A percentile compares a stretch with the other conserved stretches of the same genome.
These are phyloP conservation scores for Chrysolina haemoptera DNA, from an alignment of 2,888 invertebrate genomes.

Conservation along the genomic window DNA sequence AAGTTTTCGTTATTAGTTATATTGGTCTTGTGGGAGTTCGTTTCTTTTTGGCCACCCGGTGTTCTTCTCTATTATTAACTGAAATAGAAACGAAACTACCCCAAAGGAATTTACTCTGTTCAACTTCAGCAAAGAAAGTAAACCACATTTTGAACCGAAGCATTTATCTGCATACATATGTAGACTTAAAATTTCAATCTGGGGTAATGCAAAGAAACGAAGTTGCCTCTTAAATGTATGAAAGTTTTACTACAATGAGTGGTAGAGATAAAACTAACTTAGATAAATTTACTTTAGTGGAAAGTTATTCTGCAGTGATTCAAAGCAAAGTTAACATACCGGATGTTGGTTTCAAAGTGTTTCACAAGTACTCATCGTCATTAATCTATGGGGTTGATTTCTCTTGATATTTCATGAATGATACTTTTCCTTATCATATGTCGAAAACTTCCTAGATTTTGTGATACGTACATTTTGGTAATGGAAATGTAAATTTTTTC, in stretches of 20 bases:
- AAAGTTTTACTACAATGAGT: slow-evolving; percentile 42
- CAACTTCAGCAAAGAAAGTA: neutral
- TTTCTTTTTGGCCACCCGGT: too few species aligned
- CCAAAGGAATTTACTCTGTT: slow-evolving; percentile 23
- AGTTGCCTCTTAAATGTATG: slow-evolving; percentile 42
- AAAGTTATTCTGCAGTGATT: neutral
- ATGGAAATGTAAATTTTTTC: too few species aligned
- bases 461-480: too few species aligned
- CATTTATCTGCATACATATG: slow-evolving; percentile 49
- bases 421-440: too few species aligned
- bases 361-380: too few species aligned
- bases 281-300: slow-evolving; percentile 18
- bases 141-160: slow-evolving; percentile 33
- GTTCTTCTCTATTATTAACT: neutral
- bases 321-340: neutral
- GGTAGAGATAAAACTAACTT: slow-evolving; percentile 40
- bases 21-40: too few species aligned
- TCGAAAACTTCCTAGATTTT: too few species aligned
- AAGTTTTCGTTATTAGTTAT: too few species aligned
- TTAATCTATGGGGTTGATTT: too few species aligned
- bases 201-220: slow-evolving; percentile 45
- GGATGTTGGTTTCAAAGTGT: neutral
- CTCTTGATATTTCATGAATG: too few species aligned
- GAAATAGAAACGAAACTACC: slow-evolving; percentile 5
- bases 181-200: slow-evolving; percentile 51